These are phyloP conservation scores for Scolopax rusticola DNA, from an alignment of 2,797 vertebrate genomes.

Conservation along the genomic window DNA sequence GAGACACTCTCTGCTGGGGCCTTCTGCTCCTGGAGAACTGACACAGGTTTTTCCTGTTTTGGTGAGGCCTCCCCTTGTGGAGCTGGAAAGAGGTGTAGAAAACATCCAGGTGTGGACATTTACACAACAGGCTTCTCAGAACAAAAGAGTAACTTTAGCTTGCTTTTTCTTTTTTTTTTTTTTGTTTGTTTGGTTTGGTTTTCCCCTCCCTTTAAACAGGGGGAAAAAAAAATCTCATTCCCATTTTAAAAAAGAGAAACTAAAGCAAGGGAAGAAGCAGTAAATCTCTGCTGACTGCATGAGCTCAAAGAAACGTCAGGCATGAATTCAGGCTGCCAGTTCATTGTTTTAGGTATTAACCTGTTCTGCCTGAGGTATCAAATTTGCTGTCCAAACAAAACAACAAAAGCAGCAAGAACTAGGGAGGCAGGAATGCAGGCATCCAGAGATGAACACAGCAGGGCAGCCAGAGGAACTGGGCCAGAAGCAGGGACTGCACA, in stretches of 20 bases:
- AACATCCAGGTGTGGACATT: background rate
- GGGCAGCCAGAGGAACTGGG: background rate
- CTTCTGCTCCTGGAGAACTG: constrained; percentile 47
- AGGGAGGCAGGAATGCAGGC: background rate
- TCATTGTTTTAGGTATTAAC: background rate
- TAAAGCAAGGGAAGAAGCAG: background rate
- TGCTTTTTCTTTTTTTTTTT: too few relatives aligned
- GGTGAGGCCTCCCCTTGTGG: constrained; percentile 23
- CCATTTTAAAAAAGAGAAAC: background rate
- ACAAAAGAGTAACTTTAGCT: background rate
- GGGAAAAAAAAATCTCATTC: background rate
- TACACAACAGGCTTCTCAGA: background rate
- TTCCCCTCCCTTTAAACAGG: accelerated
- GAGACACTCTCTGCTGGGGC: constrained; percentile 6
- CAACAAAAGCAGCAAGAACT: background rate
- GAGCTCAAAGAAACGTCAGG: background rate
- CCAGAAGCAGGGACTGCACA: background rate
- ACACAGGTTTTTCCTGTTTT: constrained; percentile 25
- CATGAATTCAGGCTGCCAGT: background rate
- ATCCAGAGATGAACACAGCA: accelerated
- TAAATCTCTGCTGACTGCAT: background rate
- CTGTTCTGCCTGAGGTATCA: background rate
- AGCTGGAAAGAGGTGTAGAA: constrained; percentile 50
- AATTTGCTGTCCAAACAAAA: background rate
- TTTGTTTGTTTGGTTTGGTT: too few relatives aligned